phyloP scores from a whole-genome alignment of 2,888 invertebrate species.

The Acheta domesticus region DNA sequence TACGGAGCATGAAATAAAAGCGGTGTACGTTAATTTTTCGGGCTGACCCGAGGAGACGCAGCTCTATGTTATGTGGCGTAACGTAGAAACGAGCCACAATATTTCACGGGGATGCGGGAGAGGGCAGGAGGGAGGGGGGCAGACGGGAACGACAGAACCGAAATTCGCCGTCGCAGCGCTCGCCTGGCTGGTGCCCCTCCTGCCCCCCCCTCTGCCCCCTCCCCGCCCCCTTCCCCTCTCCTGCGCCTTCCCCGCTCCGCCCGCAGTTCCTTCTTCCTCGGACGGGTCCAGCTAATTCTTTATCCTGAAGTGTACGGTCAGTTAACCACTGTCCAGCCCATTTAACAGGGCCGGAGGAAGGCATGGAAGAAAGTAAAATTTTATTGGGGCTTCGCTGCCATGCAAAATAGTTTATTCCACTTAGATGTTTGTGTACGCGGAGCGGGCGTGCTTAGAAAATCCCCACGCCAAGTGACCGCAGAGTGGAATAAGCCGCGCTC shows the following conservation, averaged over 20 bases:
- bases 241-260: background rate
- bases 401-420: constrained; percentile 1
- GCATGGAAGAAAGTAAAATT: background rate
- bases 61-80: constrained; percentile 8
- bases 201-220: background rate
- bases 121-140: too few relatives aligned
- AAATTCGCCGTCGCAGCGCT: background rate
- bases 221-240: background rate
- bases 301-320: constrained; percentile 10
- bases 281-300: background rate
- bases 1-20: constrained; percentile 7
- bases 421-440: constrained; percentile 5
- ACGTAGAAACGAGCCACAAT: constrained; percentile 5
- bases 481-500: background rate
- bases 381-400: background rate
- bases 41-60: background rate
- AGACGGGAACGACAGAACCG: background rate
- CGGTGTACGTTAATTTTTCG: constrained; percentile 10
- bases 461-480: background rate
- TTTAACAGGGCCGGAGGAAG: background rate
- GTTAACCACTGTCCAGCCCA: constrained; percentile 18
- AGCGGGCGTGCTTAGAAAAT: background rate
- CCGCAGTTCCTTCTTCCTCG: background rate
- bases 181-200: background rate
- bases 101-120: background rate